Percentiles rank a stretch among this genome's conserved stretches.
Conservation (phyloP, 1,140 invertebrate genomes). For the Magallana ariakensis region DNA sequence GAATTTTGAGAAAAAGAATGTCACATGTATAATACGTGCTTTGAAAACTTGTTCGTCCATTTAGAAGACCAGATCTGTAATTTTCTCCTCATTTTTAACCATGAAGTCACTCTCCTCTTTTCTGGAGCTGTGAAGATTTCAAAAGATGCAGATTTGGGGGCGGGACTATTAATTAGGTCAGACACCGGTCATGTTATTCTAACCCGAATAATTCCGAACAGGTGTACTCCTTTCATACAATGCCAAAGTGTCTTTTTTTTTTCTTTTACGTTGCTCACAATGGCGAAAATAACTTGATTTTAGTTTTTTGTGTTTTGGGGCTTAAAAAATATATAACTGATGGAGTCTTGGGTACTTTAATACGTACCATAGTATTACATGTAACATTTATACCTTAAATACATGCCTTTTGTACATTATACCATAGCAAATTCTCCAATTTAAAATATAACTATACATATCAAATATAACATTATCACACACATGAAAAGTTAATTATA, state of each 20-base stretch:
- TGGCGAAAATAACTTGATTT: no score
- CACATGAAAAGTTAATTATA: no score
- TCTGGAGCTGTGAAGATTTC: constrained; percentile 7
- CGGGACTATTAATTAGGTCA: constrained; percentile 26
- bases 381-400: no score
- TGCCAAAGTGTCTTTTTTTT: neutral
- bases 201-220: constrained; percentile 26
- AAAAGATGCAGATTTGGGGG: neutral
- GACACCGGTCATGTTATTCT: constrained; percentile 21
- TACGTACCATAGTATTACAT: no score
- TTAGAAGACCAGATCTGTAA: neutral
- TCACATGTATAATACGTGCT: neutral
- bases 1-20: no score
- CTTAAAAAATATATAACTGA: no score
- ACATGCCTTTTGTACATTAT: no score
- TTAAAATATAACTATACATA: no score
- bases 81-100: neutral
- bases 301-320: no score
- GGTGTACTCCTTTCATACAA: neutral
- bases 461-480: no score
- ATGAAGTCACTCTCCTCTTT: neutral
- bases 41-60: neutral
- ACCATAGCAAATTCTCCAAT: no score
- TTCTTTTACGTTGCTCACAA: neutral
- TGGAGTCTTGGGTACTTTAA: no score